These are phyloP conservation scores for Apostichopus japonicus DNA, from an alignment of 35 echinoderm and acorn worm species.

Conservation along the genomic window DNA sequence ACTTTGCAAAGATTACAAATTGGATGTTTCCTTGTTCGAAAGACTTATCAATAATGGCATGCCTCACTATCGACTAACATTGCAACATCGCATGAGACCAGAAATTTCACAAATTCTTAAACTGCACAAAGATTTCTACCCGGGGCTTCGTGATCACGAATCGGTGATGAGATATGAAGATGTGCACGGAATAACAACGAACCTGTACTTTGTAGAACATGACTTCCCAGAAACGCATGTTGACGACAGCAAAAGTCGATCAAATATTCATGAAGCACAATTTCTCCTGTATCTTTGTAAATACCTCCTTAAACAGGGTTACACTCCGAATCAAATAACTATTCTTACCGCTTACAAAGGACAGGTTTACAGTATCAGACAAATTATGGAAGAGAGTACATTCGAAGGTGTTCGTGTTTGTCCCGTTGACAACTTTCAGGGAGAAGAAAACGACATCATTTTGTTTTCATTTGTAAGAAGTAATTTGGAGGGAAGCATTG, in stretches of 20 bases:
- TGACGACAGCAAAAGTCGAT: conserved; percentile 71
- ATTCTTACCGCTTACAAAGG: conserved; percentile 87
- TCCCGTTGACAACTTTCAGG: conserved; percentile 76
- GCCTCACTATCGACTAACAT: conserved; percentile 54
- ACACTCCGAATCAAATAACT: conserved; percentile 63
- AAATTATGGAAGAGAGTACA: conserved; percentile 56
- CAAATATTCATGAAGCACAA: conserved; percentile 77
- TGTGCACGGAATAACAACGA: conserved; percentile 61
- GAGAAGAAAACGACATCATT: conserved; percentile 91
- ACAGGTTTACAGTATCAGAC: conserved; percentile 63
- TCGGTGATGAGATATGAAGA: conserved; percentile 52
- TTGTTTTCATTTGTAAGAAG: conserved; percentile 84
- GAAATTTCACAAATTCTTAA: conserved; percentile 79
- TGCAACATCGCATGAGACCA: conserved; percentile 93
- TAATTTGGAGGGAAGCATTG: conserved; percentile 69
- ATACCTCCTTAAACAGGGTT: conserved; percentile 81
- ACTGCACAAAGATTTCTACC: conserved; percentile 51
- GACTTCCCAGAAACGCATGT: conserved; percentile 41
- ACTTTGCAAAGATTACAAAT: conserved; percentile 72
- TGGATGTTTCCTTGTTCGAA: conserved; percentile 93
- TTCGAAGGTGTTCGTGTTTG: conserved; percentile 12
- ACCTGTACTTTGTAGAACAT: conserved; percentile 90
- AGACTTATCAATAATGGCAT: conserved; percentile 82
- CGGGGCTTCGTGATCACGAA: conserved; percentile 67
- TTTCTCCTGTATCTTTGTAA: conserved; percentile 70